Conservation (phyloP, 2,888 invertebrate species). For the Apodemia duryi region DNA sequence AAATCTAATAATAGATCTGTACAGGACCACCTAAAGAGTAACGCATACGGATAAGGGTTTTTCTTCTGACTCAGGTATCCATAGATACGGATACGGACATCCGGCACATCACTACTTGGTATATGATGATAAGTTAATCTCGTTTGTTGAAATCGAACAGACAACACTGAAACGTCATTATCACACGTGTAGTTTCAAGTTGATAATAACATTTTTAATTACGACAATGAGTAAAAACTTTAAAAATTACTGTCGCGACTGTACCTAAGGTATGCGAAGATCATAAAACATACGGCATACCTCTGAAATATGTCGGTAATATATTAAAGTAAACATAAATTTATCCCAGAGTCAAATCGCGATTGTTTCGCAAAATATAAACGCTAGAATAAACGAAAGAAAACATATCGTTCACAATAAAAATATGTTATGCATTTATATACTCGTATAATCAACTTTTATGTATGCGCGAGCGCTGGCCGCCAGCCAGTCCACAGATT, state of each 20-base stretch:
- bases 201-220: too few species aligned
- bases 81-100: too few species aligned
- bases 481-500: conserved; percentile 52
- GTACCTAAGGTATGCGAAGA: background rate
- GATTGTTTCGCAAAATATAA: conserved; percentile 22
- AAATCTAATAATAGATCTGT: too few species aligned
- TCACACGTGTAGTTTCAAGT: too few species aligned
- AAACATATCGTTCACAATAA: conserved; percentile 13
- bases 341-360: conserved; percentile 13
- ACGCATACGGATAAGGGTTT: too few species aligned
- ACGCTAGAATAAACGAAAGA: conserved; percentile 20
- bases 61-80: too few species aligned
- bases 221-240: too few species aligned
- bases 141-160: too few species aligned
- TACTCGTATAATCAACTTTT: conserved; percentile 10
- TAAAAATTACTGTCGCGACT: background rate
- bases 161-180: too few species aligned
- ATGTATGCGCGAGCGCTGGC: conserved; percentile 52
- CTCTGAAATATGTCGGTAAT: conserved; percentile 7
- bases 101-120: too few species aligned
- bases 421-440: conserved; percentile 14
- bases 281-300: conserved; percentile 1
- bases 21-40: too few species aligned
- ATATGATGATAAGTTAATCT: too few species aligned
- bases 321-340: conserved; percentile 17